Evolutionary conservation across 1,140 invertebrate species (phyloP), one percentile per base, ranked within the genome.

Genomic region (Drosophila bocki): DNA sequence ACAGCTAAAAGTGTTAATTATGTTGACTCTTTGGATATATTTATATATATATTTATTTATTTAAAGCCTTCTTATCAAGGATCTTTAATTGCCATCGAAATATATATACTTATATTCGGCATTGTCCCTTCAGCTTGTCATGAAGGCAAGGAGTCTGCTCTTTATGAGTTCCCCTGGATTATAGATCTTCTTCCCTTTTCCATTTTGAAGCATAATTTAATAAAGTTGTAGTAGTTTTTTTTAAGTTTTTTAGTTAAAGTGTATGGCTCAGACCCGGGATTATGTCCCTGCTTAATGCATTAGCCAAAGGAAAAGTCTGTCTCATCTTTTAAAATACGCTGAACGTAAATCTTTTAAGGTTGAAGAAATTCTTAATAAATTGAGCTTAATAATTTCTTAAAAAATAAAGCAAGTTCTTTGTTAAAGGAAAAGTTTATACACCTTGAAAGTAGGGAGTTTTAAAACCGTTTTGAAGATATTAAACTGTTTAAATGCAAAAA

Each of bases 201-300:
- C 51, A 17, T 19, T 37, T 35, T 19, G 32, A 53, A 53, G 51
- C 33, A 53, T 54, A 54, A 54, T n/a, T 54, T 37, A 54, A 54
- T 54, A 54, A 22, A 3, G 15, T 7, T 13, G 2, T 17, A 17
- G 26, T 51, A 54, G 17, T 54, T 37, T 54, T 22, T 19, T 19
- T 19, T 19, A 19, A 19, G 3, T 9, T 37, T 53, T 29, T 8
- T 29, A 32, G 51, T 33, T 53, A 54, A 54, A 54, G 51, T 54
- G 51, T 17, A 37, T 3, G 33, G 33, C 53, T 44, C 33, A 37
- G 62, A 44, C 32, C 44, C 32, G 15, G 26, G 26, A 62, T 33
- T 62, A 62, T 50, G 62, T 59, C 41, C 32, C 8, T 44, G 56
- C 62, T 65, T 44, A 59, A 45, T 65, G 59, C 53, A 65, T 59